A percentile compares a stretch with the other conserved stretches of the same genome.
phyloP scores from a whole-genome alignment of 2,888 invertebrate genomes.

The Eulithis testata region DNA sequence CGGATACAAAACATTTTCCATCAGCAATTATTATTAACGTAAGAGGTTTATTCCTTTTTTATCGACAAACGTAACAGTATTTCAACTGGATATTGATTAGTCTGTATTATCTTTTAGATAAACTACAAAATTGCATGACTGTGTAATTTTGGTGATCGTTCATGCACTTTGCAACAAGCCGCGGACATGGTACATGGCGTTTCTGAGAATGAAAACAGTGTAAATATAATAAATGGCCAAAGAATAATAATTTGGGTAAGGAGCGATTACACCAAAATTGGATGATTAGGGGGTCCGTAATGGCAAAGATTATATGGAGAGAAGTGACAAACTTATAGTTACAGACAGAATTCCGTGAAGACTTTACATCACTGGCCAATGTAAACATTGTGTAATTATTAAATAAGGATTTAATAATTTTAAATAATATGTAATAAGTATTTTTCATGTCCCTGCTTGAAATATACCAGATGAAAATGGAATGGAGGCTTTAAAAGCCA shows the following conservation, averaged over 20 bases:
- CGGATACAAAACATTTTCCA: slow-evolving; percentile 45
- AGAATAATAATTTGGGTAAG: slow-evolving; percentile 57
- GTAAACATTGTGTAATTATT: too few species aligned
- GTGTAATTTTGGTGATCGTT: slow-evolving; percentile 23
- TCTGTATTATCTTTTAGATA: slow-evolving; percentile 21
- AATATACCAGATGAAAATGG: too few species aligned
- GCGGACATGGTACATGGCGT: slow-evolving; percentile 49
- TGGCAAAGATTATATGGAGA: slow-evolving; percentile 43
- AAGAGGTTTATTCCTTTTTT: slow-evolving; percentile 43
- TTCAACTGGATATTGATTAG: background rate
- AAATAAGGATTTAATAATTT: too few species aligned
- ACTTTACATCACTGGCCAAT: background rate
- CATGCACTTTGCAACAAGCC: slow-evolving; percentile 47
- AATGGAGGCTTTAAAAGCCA: too few species aligned
- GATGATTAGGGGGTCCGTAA: slow-evolving; percentile 61
- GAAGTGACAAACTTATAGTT: slow-evolving; percentile 38
- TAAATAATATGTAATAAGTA: too few species aligned
- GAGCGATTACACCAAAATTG: slow-evolving; percentile 64
- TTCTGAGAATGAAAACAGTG: slow-evolving; percentile 59
- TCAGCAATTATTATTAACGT: slow-evolving; percentile 46
- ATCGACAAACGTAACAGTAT: slow-evolving; percentile 28
- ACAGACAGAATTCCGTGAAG: background rate
- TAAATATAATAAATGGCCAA: slow-evolving; percentile 66
- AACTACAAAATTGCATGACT: slow-evolving; percentile 29
- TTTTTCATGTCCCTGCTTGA: too few species aligned